Conservation (phyloP, 2,888 invertebrate genomes). For the Lasioglossum oenotherae region DNA sequence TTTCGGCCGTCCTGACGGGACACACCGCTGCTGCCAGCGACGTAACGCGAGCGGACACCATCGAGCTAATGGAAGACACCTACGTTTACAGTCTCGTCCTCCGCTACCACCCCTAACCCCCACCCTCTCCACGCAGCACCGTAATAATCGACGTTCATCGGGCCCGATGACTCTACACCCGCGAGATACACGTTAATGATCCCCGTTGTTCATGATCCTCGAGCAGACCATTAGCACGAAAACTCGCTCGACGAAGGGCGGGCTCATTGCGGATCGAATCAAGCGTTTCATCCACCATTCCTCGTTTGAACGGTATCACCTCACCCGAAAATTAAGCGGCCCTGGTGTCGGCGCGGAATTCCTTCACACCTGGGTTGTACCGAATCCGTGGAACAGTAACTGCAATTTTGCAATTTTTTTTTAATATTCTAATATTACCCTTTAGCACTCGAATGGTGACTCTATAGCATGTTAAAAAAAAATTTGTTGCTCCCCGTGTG, state of each 20-base stretch:
- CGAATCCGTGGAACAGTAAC: no score
- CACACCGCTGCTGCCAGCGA: conserved; percentile 33
- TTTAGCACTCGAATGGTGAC: no score
- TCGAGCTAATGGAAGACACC: conserved; percentile 52
- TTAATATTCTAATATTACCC: no score
- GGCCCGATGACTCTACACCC: conserved; percentile 23
- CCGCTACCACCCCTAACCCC: not conserved
- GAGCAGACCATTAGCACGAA: conserved; percentile 11
- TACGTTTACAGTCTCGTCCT: conserved; percentile 25
- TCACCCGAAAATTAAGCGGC: not conserved
- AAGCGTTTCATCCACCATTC: not conserved
- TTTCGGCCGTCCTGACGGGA: conserved; percentile 50
- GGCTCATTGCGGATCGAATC: not conserved
- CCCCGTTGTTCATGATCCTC: conserved; percentile 6
- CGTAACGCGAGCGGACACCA: conserved; percentile 44
- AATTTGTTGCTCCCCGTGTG: no score
- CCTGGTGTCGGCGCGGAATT: no score
- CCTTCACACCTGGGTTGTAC: not conserved
- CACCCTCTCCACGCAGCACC: not conserved
- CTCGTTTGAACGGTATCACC: not conserved
- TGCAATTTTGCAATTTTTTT: no score
- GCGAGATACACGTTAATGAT: conserved; percentile 31
- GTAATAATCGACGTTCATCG: conserved; percentile 42
- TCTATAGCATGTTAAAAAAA: no score
- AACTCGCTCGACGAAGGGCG: not conserved